Conservation (phyloP, 2,797 vertebrate species). For the Picus viridis region DNA sequence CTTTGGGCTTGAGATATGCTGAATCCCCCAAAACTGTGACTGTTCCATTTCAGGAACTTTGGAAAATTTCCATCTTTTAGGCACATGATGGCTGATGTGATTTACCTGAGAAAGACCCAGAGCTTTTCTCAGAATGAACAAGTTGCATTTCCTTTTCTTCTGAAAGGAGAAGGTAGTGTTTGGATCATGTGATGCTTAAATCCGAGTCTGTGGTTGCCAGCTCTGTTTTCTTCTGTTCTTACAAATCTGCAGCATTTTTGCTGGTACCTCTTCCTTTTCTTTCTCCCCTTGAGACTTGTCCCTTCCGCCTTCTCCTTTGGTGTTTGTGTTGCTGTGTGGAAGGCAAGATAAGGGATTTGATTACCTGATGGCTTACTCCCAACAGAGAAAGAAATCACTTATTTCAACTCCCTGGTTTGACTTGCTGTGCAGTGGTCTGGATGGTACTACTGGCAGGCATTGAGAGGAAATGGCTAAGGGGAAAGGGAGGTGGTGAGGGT, state of each 20-base stretch:
- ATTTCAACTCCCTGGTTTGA: background rate
- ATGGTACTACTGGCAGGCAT: background rate
- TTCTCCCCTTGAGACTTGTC: background rate
- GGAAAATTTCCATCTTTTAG: background rate
- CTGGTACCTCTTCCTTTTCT: background rate
- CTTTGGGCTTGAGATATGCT: background rate
- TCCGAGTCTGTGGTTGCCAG: slow-evolving; percentile 3
- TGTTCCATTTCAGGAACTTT: background rate
- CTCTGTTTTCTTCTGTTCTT: background rate
- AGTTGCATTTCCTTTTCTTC: background rate
- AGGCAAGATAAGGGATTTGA: background rate
- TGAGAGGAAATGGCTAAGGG: background rate
- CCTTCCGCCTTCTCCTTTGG: background rate
- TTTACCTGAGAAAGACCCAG: background rate
- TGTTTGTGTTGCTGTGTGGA: background rate
- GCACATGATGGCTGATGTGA: background rate
- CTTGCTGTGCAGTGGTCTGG: background rate
- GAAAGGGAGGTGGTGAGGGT: background rate
- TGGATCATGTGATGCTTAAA: background rate
- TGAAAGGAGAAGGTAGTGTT: background rate
- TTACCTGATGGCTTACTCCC: background rate
- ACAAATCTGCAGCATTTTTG: background rate
- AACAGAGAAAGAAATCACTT: background rate
- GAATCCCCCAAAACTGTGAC: background rate
- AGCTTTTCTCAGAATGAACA: background rate